A percentile compares a stretch with the other conserved stretches of the same genome.
Conservation (phyloP, 2,797 vertebrate genomes). For the Balearica regulorum region DNA sequence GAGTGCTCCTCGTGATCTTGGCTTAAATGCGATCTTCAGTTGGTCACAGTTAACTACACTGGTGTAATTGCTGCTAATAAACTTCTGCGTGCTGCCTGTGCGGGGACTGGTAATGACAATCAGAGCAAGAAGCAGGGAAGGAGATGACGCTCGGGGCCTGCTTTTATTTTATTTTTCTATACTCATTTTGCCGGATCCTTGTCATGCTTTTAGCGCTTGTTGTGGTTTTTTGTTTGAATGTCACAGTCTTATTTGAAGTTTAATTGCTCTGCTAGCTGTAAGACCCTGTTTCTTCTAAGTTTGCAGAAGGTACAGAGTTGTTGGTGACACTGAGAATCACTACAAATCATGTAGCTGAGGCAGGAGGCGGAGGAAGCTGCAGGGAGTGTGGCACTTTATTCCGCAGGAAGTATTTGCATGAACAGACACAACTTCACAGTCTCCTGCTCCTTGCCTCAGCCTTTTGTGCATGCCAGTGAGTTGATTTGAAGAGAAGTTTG, state of each 20-base stretch:
- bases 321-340: background rate
- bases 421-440: background rate
- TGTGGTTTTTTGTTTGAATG: background rate
- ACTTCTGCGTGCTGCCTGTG: background rate
- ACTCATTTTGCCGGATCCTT: background rate
- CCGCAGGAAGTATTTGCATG: background rate
- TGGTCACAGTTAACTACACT: background rate
- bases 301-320: background rate
- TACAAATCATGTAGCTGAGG: background rate
- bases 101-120: accelerated
- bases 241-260: background rate
- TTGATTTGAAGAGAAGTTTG: background rate
- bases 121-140: background rate
- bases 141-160: background rate
- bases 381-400: background rate
- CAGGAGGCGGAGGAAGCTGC: background rate
- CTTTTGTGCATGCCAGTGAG: background rate
- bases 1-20: background rate
- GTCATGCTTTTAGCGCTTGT: background rate
- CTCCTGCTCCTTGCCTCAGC: background rate
- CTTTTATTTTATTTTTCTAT: background rate
- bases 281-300: background rate
- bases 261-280: background rate
- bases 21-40: background rate
- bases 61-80: background rate